These are phyloP conservation scores for Lepidocolaptes lacrymiger DNA, from an alignment of 2,797 vertebrate genomes.

Conservation along the genomic window DNA sequence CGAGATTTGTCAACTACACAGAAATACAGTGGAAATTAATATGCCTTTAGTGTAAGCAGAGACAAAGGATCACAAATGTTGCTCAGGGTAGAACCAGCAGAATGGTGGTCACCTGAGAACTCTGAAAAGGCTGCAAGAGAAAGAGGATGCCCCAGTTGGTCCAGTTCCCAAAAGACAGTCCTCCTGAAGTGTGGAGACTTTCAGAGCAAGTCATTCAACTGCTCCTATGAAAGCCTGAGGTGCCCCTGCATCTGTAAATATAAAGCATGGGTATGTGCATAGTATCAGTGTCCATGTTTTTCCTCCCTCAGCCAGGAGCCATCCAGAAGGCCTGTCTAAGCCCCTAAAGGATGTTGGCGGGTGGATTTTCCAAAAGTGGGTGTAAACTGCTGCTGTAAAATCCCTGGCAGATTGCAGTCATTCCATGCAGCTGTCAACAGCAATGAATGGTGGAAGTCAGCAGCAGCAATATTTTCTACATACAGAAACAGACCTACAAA, in stretches of 20 bases:
- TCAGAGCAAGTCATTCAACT: accelerated
- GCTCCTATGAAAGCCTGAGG: background rate
- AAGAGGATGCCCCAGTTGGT: background rate
- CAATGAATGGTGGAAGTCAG: background rate
- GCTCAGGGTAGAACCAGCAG: background rate
- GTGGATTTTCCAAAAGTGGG: background rate
- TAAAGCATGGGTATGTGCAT: accelerated
- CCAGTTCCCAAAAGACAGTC: background rate
- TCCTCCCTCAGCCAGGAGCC: background rate
- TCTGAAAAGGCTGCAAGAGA: background rate
- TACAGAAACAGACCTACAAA: background rate
- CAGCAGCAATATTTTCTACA: background rate
- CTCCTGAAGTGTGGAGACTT: background rate
- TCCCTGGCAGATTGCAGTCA: background rate
- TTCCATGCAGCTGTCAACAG: background rate
- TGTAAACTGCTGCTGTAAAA: background rate
- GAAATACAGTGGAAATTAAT: background rate
- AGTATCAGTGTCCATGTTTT: background rate
- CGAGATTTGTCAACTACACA: background rate
- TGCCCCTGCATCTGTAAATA: background rate
- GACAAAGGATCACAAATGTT: background rate
- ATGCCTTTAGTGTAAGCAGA: background rate
- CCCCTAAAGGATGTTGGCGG: background rate
- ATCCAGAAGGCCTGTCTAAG: background rate
- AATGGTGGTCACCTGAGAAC: background rate